A percentile compares a stretch with the other conserved stretches of the same genome.
phyloP scores from a whole-genome alignment of 2,797 vertebrate species.

The Rhadinocentrus ornatus region DNA sequence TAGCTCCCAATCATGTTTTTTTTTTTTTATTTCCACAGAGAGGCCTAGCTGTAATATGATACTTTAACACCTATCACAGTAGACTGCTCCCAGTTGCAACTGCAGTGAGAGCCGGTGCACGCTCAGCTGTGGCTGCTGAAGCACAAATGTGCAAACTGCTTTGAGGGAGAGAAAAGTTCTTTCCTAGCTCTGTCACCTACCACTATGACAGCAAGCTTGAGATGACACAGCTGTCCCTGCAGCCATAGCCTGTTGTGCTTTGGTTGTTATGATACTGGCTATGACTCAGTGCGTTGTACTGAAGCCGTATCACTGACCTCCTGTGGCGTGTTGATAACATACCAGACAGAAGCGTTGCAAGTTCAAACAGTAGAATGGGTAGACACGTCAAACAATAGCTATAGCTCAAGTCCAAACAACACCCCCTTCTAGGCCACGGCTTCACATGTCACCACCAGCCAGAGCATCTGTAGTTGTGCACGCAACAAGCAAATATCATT shows the following conservation, averaged over 20 bases:
- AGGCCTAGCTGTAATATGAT: slow-evolving; percentile 8
- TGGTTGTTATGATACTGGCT: background rate
- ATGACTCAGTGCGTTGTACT: background rate
- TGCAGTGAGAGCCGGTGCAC: background rate
- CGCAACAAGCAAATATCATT: background rate
- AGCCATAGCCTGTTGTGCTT: background rate
- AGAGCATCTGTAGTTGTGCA: slow-evolving; percentile 4
- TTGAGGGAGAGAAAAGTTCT: background rate
- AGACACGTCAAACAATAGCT: background rate
- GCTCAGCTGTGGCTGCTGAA: slow-evolving; percentile 3
- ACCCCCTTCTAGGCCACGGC: background rate
- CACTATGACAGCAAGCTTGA: background rate
- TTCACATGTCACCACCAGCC: background rate
- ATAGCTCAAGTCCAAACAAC: background rate
- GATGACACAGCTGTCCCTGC: slow-evolving; percentile 8
- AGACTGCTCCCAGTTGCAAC: background rate
- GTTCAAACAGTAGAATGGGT: background rate
- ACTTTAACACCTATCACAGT: slow-evolving; percentile 3
- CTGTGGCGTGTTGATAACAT: background rate
- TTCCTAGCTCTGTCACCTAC: background rate
- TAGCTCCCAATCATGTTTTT: slow-evolving; percentile 2
- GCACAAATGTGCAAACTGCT: background rate
- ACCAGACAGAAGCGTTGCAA: background rate
- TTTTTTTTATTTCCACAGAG: slow-evolving; percentile 18
- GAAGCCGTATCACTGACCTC: slow-evolving; percentile 5